Evolutionary conservation across 2,888 invertebrate genomes (phyloP), one percentile per base, ranked within the genome.

Genomic region (Tetragonula carbonaria): DNA sequence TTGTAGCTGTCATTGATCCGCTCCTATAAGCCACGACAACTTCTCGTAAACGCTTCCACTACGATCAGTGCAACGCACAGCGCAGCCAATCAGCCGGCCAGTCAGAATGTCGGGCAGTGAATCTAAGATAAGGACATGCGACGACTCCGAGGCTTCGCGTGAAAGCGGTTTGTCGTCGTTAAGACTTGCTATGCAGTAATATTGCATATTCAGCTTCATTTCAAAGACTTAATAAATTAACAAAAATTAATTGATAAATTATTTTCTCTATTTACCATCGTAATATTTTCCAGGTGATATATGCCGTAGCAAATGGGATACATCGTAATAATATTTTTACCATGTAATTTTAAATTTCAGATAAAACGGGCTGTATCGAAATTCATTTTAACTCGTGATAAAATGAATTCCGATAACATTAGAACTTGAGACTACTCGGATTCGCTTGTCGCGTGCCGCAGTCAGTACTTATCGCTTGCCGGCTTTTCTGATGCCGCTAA

Each of bases 121-220:
- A 88, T 91, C 87, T 90, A 90, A 90, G 90, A 91, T 91, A 90
- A 90, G 87, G 87, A 88, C 86, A 90, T 83, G 79, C 85, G 78
- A 85, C 86, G 66, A 84, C 84, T 78, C 66, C 80, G 86, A 87
- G 81, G 75, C 78, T 80, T 82, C 85, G 82, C 84, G 82, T 83
- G 88, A 89, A 87, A 90, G 78, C 89, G 74, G 82, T 80, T 88
- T 85, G 85, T 79, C 79, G 82, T 78, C 66, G 55, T 65, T 66
- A 68, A 80, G 67, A 65, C 74, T 80, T 80, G 51, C 72, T 68
- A 70, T 71, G 45, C 74, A 71, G 57, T 18, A 53, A 28, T 72
- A 57, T 45, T 45, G 45, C 45, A 45, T 68, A 78, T 65, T 78
- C 38, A 59, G 23, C 23, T 78, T 70, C 38, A 38, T 33, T 16